Evolutionary conservation across 2,888 invertebrate species (phyloP), one percentile per base, ranked within the genome.

Genomic region (Portevinia maculata): DNA sequence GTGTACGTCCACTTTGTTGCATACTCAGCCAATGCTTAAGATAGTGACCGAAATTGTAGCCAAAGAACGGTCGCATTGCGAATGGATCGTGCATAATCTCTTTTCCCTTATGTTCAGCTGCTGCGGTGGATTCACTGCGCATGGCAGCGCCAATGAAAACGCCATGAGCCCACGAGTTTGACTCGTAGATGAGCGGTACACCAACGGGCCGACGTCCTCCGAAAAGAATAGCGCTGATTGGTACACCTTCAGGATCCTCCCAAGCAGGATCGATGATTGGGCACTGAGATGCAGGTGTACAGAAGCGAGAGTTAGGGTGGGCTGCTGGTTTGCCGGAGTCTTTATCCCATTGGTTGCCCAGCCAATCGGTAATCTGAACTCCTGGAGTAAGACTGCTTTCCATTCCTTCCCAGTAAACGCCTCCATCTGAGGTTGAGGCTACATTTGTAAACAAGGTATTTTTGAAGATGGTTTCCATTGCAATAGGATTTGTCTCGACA

Each of bases 51-150:
- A 99, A 99, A 92, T 99, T 99, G 93, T 99, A 99, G 0, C 99
- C 99, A 90, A 99, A 99, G 94, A 99, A 99, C 6, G 99, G 99
- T 57, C 99, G 93, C 99, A 99, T 99, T 0, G 99, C 99, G 91
- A 99, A 99, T 8, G 99, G 99, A 91, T 99, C 99, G 91, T 99
- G 97, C 98, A 99, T 98, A 30, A 99, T 95, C 0, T 94, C 92
- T 91, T 97, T 97, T 50, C 95, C 95, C 93, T 95, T 95, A 89
- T 97, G 94, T 91, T 99, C 99, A 21, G 99, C 99, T 4, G 99
- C 99, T 24, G 99, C 99, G 0, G 99, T 99, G 0, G 99, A 94
- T 91, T 99, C 99, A 65, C 98, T 98, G 86, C 98, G 93, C 96
- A 99, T 96, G 5, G 97, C 92, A 7, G 98, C 96, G 0, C 99